Evolutionary conservation across 2,888 invertebrate species (phyloP).

Genomic region (Scaptomyza flava): DNA sequence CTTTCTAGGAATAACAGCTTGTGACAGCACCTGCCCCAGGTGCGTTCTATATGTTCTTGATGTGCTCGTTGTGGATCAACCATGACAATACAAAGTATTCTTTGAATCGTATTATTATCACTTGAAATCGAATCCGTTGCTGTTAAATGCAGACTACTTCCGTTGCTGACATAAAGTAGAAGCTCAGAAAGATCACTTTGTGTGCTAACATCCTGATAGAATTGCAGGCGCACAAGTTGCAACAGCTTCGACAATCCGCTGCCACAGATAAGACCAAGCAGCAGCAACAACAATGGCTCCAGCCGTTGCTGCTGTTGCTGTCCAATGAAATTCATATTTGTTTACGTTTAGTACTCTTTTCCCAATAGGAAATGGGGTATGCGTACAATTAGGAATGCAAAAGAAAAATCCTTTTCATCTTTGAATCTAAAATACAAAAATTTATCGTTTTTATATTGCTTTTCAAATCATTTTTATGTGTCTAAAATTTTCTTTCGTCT

Average conservation of each 20-base stretch:
- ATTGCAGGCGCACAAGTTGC: slow-evolving; percentile 35
- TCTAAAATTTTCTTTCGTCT: too few relatives aligned
- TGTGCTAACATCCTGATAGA: slow-evolving; percentile 2
- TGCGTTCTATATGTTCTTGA: slow-evolving; percentile 95
- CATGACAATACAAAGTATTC: slow-evolving; percentile 97
- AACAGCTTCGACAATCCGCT: slow-evolving; percentile 72
- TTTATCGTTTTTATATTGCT: background rate
- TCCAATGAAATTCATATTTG: slow-evolving; percentile 28
- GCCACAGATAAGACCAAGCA: slow-evolving; percentile 75
- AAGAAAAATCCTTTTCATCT: background rate
- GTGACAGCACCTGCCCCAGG: slow-evolving; percentile 97
- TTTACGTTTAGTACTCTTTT: background rate
- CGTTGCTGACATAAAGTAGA: background rate
- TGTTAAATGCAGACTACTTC: background rate
- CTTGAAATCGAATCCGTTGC: background rate
- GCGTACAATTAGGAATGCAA: background rate
- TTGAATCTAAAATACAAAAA: background rate
- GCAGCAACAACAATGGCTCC: slow-evolving; percentile 64
- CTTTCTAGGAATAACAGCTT: slow-evolving; percentile 94
- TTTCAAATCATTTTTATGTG: background rate
- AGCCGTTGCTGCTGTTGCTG: slow-evolving; percentile 44
- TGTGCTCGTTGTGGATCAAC: slow-evolving; percentile 92
- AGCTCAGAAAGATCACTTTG: background rate
- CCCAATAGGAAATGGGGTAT: background rate
- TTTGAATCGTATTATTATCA: slow-evolving; percentile 49